Evolutionary conservation across 2,113 vertebrate genomes (phyloP).

Genomic region (Colossoma macropomum): DNA sequence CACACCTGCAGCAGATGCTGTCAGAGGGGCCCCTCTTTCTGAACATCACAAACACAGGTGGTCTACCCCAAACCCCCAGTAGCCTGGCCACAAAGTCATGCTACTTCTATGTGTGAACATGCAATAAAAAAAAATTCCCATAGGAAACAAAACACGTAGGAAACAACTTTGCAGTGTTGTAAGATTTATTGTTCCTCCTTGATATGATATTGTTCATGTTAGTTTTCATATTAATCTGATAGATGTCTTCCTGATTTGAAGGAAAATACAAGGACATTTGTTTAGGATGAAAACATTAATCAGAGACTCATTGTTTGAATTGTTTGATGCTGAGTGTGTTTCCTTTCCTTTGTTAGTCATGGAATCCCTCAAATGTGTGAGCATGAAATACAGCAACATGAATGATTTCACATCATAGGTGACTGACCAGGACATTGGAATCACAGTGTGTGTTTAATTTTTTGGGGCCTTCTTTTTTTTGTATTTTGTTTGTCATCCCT

Average conservation of each 20-base stretch:
- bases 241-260: conserved; percentile 70
- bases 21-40: conserved; percentile 24
- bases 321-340: conserved; percentile 63
- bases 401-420: conserved; percentile 6
- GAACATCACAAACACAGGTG: conserved; percentile 55
- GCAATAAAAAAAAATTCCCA: conserved; percentile 74
- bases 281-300: conserved; percentile 55
- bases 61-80: conserved; percentile 26
- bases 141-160: conserved; percentile 78
- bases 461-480: too few species aligned
- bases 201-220: conserved; percentile 60
- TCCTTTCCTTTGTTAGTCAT: conserved; percentile 55
- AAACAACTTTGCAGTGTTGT: conserved; percentile 75
- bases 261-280: conserved; percentile 56
- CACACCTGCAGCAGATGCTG: conserved; percentile 75
- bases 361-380: conserved; percentile 64
- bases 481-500: too few species aligned
- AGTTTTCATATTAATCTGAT: conserved; percentile 66
- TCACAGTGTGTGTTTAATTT: not conserved
- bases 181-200: conserved; percentile 48
- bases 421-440: not conserved
- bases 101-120: conserved; percentile 48
- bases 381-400: conserved; percentile 60
- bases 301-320: conserved; percentile 66
- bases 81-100: conserved; percentile 70